Base-by-base conservation (phyloP, 1,140 invertebrate genomes). In the Polypedilum vanderplanki region DNA sequence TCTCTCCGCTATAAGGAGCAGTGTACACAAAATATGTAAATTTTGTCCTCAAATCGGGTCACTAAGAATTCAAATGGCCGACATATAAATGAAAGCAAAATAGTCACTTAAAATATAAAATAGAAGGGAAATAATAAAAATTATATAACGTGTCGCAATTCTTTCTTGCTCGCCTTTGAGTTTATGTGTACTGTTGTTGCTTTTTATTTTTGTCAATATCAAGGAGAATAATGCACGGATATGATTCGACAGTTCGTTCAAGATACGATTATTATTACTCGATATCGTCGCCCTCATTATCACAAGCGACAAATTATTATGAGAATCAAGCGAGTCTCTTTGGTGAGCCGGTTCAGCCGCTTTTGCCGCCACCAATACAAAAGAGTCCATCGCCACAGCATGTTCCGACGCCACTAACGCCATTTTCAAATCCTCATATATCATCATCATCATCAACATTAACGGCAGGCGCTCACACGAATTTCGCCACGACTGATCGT, bases 21-120 rank as follows among this genome's bases (percentile, higher is more conserved):
- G 46, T 57, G 18, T 20, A 22, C 20, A 22, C 20, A 22, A 70
- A 33, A 70, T 70, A 70, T 70, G 65, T 22, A 20, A 70, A 70
- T 70, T 70, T 18, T 70, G 65, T 70, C 65, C 65, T 70, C 65
- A 70, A 70, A 70, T 70, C 65, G 65, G 65, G 65, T 70, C 65
- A 20, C 17, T 70, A 22, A 20, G 18, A 70, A 70, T 70, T 22
- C 20, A 20, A 70, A 70, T 70, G 65, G 65, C 17, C 65, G 65
- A 70, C 65, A 70, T 57, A 12, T 70, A 70, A 70, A 70, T 22
- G 65, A 70, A 70, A 20, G 20, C 15, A 70, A 70, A 70, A 70
- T n/a, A 20, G 17, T 10, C 17, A 70, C 17, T 18, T 7, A 22
- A 20, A 20, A 22, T 4, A 5, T n/a, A 20, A 20, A 7, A 70